Percentiles rank a stretch among this genome's conserved stretches.
phyloP scores from a whole-genome alignment of 2,113 vertebrate genomes.

The Puffinus mauretanicus region DNA sequence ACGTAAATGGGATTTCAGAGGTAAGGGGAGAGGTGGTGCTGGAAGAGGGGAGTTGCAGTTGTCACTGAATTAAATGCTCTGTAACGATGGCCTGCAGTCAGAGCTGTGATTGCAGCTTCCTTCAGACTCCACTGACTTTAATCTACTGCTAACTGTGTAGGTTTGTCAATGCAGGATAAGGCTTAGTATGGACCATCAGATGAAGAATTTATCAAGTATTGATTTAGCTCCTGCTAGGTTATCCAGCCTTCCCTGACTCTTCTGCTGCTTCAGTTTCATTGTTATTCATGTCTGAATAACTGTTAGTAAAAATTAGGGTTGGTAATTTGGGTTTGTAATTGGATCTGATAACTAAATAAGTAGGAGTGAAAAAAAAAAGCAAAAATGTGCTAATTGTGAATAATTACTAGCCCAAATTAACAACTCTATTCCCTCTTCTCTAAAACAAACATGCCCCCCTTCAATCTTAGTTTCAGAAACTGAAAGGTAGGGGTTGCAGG shows the following conservation, averaged over 20 bases:
- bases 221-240: not conserved
- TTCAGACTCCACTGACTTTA: not conserved
- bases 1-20: not conserved
- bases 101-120: not conserved
- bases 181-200: not conserved
- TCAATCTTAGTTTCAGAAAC: not conserved
- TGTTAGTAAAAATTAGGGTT: not conserved
- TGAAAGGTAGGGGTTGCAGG: not conserved
- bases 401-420: conserved; percentile 30
- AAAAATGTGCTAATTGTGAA: not conserved
- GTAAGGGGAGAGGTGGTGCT: not conserved
- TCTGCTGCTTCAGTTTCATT: conserved; percentile 7
- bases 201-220: conserved; percentile 14
- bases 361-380: not conserved
- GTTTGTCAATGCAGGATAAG: not conserved
- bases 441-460: not conserved
- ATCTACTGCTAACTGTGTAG: not conserved
- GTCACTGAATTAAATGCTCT: not conserved
- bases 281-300: conserved; percentile 29
- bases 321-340: conserved; percentile 49
- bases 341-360: conserved; percentile 30
- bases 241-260: not conserved
- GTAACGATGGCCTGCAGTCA: not conserved
- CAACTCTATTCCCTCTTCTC: not conserved
- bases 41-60: not conserved